These are phyloP conservation scores for Cremastobaeus sp. DNA, from an alignment of 2,888 invertebrate genomes.

Conservation along the genomic window DNA sequence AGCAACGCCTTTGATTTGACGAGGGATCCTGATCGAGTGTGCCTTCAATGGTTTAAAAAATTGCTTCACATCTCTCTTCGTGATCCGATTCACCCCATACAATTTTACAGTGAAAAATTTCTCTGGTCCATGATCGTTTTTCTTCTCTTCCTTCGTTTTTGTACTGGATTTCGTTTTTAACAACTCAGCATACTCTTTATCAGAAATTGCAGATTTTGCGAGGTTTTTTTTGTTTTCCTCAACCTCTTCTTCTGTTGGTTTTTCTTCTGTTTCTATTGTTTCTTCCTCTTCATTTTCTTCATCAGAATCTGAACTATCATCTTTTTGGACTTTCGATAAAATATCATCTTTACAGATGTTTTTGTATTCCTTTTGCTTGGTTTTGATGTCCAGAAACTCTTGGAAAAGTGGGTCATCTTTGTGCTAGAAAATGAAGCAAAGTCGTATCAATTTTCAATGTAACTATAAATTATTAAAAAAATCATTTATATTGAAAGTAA, in stretches of 20 bases:
- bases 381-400: slow-evolving; percentile 93
- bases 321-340: slow-evolving; percentile 74
- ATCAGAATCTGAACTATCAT: slow-evolving; percentile 75
- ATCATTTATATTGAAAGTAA: not conserved
- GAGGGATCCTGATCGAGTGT: slow-evolving; percentile 88
- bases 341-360: slow-evolving; percentile 81
- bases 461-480: not conserved
- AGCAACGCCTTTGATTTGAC: slow-evolving; percentile 88
- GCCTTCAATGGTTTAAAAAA: slow-evolving; percentile 91
- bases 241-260: slow-evolving; percentile 67
- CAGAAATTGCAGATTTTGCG: slow-evolving; percentile 63
- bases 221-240: slow-evolving; percentile 78
- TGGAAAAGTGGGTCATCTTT: slow-evolving; percentile 93
- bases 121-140: slow-evolving; percentile 63
- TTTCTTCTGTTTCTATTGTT: slow-evolving; percentile 67
- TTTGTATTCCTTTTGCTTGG: slow-evolving; percentile 76
- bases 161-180: slow-evolving; percentile 80
- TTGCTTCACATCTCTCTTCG: slow-evolving; percentile 88
- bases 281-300: slow-evolving; percentile 64
- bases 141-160: slow-evolving; percentile 69
- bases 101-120: slow-evolving; percentile 85
- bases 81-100: no score
- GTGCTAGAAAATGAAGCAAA: slow-evolving; percentile 79
- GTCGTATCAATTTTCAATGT: not conserved
- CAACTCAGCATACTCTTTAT: slow-evolving; percentile 85